These are phyloP conservation scores for Drosophila maculinotata DNA, from an alignment of 2,888 invertebrate species.

Conservation along the genomic window DNA sequence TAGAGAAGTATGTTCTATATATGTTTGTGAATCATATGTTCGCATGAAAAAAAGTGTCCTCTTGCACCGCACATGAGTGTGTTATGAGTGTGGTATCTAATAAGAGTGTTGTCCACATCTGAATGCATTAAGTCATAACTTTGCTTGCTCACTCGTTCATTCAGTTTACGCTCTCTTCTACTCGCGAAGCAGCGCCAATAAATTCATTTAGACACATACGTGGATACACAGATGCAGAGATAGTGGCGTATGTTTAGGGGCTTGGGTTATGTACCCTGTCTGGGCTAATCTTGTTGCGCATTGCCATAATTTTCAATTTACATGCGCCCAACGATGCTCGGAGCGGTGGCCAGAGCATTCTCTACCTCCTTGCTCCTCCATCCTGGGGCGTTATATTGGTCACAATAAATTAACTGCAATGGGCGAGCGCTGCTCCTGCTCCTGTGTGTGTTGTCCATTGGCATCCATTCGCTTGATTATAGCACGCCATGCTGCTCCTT, in stretches of 20 bases:
- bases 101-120: slow-evolving; percentile 23
- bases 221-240: not conserved
- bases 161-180: slow-evolving; percentile 56
- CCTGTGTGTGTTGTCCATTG: slow-evolving; percentile 34
- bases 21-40: too few species aligned
- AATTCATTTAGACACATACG: slow-evolving; percentile 61
- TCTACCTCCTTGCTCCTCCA: not conserved
- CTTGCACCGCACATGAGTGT: too few species aligned
- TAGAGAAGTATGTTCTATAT: slow-evolving; percentile 2
- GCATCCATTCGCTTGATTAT: slow-evolving; percentile 70
- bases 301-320: slow-evolving; percentile 80
- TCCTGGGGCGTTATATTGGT: slow-evolving; percentile 48
- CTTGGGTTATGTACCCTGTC: slow-evolving; percentile 40
- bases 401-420: slow-evolving; percentile 66
- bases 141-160: slow-evolving; percentile 59
- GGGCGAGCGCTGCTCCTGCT: slow-evolving; percentile 28
- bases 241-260: slow-evolving; percentile 1
- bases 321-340: slow-evolving; percentile 60
- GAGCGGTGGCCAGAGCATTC: too few species aligned
- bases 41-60: too few species aligned
- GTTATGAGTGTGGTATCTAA: not conserved
- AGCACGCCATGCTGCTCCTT: slow-evolving; percentile 34
- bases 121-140: slow-evolving; percentile 75
- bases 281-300: slow-evolving; percentile 79
- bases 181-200: slow-evolving; percentile 56